A percentile compares a stretch with the other conserved stretches of the same genome.
These are phyloP conservation scores for Calephelis virginiensis DNA, from an alignment of 1,140 invertebrate species.

Conservation along the genomic window DNA sequence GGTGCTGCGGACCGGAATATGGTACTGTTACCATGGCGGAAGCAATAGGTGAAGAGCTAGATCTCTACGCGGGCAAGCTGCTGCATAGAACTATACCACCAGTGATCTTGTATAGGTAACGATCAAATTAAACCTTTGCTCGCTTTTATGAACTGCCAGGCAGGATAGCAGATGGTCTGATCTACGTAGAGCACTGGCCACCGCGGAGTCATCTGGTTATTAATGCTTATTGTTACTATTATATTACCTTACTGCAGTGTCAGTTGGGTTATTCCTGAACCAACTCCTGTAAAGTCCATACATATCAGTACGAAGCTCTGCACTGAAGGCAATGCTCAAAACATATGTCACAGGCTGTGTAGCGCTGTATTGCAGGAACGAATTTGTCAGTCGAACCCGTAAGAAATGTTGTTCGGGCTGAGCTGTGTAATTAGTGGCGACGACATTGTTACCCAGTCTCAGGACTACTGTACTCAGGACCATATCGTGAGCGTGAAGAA, in stretches of 20 bases:
- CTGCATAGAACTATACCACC: too few relatives aligned
- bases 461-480: constrained; percentile 55
- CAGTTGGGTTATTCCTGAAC: constrained; percentile 74
- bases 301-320: constrained; percentile 79
- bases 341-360: constrained; percentile 46
- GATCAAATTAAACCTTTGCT: too few relatives aligned
- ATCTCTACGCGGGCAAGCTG: too few relatives aligned
- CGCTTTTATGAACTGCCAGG: too few relatives aligned
- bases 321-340: constrained; percentile 73
- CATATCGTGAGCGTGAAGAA: constrained; percentile 82
- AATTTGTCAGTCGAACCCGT: constrained; percentile 34
- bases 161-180: too few relatives aligned
- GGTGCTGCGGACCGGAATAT: too few relatives aligned
- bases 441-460: constrained; percentile 34
- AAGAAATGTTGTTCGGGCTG: constrained; percentile 43
- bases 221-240: too few relatives aligned
- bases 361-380: constrained; percentile 44
- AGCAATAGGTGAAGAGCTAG: too few relatives aligned
- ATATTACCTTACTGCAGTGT: constrained; percentile 35
- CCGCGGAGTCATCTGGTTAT: too few relatives aligned
- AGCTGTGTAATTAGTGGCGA: constrained; percentile 24
- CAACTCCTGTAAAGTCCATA: constrained; percentile 89
- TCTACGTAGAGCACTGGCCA: too few relatives aligned
- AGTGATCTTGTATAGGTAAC: too few relatives aligned
- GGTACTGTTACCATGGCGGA: too few relatives aligned